phyloP scores from a whole-genome alignment of 2,797 vertebrate genomes.

The Intellagama lesueurii region DNA sequence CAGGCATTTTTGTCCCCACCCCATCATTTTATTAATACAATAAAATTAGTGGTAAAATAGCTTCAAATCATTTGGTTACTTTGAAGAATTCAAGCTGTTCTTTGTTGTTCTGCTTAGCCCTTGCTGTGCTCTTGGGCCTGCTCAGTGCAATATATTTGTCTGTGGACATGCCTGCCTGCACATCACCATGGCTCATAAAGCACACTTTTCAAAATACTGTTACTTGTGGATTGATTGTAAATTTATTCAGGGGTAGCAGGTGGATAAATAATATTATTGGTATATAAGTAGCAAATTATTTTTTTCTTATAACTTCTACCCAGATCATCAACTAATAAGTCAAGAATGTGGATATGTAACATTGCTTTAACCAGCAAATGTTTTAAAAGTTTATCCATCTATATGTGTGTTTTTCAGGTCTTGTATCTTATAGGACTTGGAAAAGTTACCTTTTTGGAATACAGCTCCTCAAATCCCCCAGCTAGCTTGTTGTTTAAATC shows the following conservation, averaged over 20 bases:
- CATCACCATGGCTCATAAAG: not conserved
- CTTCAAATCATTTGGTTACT: not conserved
- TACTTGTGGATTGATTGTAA: not conserved
- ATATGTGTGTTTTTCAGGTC: not conserved
- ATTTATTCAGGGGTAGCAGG: not conserved
- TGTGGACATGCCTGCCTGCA: not conserved
- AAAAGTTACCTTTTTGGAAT: not conserved
- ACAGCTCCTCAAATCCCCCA: not conserved
- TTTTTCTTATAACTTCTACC: not conserved
- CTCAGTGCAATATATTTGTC: not conserved
- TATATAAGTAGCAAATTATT: not conserved
- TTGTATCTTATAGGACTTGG: not conserved
- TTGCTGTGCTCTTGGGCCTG: not conserved
- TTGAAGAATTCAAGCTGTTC: not conserved
- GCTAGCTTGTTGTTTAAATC: not conserved
- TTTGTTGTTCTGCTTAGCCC: no score
- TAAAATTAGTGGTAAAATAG: not conserved
- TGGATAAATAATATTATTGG: not conserved
- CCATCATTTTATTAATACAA: not conserved
- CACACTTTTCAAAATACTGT: not conserved
- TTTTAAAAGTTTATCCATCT: not conserved
- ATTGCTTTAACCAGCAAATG: not conserved
- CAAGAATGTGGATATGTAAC: not conserved
- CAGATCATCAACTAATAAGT: not conserved
- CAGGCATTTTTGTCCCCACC: not conserved